Evolutionary conservation across 2,888 invertebrate genomes (phyloP), one percentile per base, ranked within the genome.

Genomic region (Epirrita christyi): DNA sequence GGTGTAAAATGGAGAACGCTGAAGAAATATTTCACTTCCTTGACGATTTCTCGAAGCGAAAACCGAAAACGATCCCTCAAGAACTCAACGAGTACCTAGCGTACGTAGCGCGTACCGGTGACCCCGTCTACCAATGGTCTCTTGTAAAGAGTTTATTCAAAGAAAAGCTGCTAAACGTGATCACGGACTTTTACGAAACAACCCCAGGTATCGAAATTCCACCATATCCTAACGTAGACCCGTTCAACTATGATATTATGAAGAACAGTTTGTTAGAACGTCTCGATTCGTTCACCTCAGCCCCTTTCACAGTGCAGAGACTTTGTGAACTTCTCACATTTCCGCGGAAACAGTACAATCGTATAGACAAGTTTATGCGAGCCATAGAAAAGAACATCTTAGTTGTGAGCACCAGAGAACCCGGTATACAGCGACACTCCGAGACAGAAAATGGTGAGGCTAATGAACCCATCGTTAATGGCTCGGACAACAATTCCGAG

Each of bases 301-400:
- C 98, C 6, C 99, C 99, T 0, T 99, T 99, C 79, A 99, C 99
- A 13, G 96, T 99, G 65, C 99, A 99, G 85, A 94, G 99, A 68
- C 94, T 99, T 61, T 98, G 98, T 86, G 99, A 99, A 85, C 93
- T 99, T 28, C 91, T 99, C 1, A 97, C 97, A 3, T 95, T 95
- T 67, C 99, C 99, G 1, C 94, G 96, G 15, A 97, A 97, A 81
- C 98, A 99, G 80, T 99, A 99, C 85, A 97, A 97, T 78, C 94
- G 98, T 61, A 96, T 98, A 61, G 99, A 99, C 81, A 99, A 99
- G 85, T 99, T 97, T 81, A 97, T 99, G 96, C 93, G 99, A 58
- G 99, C 99, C 0, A 93, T 99, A 59, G 99, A 99, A 84, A 99
- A 99, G 86, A 97, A 97, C 75, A 97, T 98, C 69, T 88, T 97